A percentile compares a stretch with the other conserved stretches of the same genome.
These are phyloP conservation scores for Spodoptera picta DNA, from an alignment of 2,888 invertebrate species.

Conservation along the genomic window DNA sequence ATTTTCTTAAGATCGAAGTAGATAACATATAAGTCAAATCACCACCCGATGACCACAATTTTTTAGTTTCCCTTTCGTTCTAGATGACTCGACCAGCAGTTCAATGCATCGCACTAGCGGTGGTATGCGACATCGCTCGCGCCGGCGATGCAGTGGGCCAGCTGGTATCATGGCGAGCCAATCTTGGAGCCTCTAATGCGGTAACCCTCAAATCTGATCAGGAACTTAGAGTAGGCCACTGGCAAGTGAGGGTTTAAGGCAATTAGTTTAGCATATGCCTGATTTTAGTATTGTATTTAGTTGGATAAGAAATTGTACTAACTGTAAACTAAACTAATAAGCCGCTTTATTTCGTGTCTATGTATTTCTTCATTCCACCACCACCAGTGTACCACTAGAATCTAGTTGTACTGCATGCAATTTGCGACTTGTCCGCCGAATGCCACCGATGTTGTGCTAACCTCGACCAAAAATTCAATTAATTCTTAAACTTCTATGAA, in stretches of 20 bases:
- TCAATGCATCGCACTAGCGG: conserved; percentile 75
- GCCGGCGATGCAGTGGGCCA: conserved; percentile 74
- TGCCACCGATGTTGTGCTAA: too few species aligned
- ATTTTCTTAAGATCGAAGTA: too few species aligned
- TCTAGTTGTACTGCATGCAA: too few species aligned
- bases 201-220: conserved; percentile 54
- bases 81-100: conserved; percentile 73
- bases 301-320: too few species aligned
- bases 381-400: too few species aligned
- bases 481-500: not conserved
- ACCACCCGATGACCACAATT: too few species aligned
- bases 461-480: too few species aligned
- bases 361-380: too few species aligned
- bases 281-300: not conserved
- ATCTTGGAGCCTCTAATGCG: conserved; percentile 63
- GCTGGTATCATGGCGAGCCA: conserved; percentile 79
- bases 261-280: conserved; percentile 15
- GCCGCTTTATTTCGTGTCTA: too few species aligned
- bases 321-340: too few species aligned
- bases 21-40: too few species aligned
- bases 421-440: too few species aligned
- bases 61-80: not conserved
- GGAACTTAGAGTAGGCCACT: conserved; percentile 12
- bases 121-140: conserved; percentile 74
- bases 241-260: conserved; percentile 8